These are phyloP conservation scores for Thereva nobilitata DNA, from an alignment of 2,888 invertebrate genomes.

Conservation along the genomic window DNA sequence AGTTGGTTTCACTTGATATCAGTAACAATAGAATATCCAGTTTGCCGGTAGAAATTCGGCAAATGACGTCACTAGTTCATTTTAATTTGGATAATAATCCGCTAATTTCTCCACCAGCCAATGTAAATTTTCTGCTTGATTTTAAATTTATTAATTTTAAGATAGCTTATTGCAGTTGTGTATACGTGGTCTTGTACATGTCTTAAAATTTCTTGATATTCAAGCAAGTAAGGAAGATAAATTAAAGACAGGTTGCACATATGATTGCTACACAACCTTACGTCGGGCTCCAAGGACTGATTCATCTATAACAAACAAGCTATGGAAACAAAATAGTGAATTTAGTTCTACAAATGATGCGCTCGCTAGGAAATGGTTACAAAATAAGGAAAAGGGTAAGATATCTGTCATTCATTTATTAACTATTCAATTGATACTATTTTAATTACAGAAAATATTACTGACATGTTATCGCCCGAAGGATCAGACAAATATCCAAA, in stretches of 20 bases:
- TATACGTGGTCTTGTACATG: slow-evolving; percentile 89
- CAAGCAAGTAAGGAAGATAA: slow-evolving; percentile 74
- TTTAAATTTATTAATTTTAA: slow-evolving; percentile 4
- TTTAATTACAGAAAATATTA: too few species aligned
- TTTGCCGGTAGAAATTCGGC: slow-evolving; percentile 84
- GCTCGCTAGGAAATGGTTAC: slow-evolving; percentile 82
- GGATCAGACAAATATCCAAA: too few species aligned
- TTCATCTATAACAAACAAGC: slow-evolving; percentile 45
- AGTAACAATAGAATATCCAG: slow-evolving; percentile 88
- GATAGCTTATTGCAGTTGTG: slow-evolving; percentile 67
- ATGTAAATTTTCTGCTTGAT: slow-evolving; percentile 64
- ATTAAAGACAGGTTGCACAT: slow-evolving; percentile 49
- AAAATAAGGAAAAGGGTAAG: slow-evolving; percentile 65
- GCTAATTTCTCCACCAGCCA: slow-evolving; percentile 87
- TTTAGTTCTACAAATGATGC: slow-evolving; percentile 73
- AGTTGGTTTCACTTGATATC: slow-evolving; percentile 82
- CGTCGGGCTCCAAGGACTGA: slow-evolving; percentile 54
- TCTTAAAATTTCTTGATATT: slow-evolving; percentile 91
- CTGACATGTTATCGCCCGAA: too few species aligned
- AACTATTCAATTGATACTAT: too few species aligned
- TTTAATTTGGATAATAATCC: slow-evolving; percentile 88
- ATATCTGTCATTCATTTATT: neutral
- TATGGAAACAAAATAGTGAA: too few species aligned
- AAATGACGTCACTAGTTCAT: slow-evolving; percentile 82
- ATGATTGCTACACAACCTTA: slow-evolving; percentile 57